Conservation (phyloP, 1,140 invertebrate genomes). For the Drosophila hydei region DNA sequence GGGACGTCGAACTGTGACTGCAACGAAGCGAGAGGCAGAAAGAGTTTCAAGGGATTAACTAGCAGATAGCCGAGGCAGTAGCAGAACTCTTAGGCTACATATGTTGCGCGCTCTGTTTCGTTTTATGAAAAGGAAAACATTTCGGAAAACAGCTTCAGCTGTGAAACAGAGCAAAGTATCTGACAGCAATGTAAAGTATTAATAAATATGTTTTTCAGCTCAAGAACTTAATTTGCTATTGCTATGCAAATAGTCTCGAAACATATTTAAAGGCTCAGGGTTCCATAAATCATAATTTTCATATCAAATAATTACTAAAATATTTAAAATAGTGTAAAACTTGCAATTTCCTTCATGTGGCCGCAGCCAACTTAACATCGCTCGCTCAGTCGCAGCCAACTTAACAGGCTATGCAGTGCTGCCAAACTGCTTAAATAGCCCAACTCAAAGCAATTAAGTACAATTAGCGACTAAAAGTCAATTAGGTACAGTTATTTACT, state of each 20-base stretch:
- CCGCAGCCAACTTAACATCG: background rate
- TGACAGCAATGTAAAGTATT: background rate
- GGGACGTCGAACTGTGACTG: constrained; percentile 24
- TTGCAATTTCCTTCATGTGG: too few relatives aligned
- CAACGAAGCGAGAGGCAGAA: constrained; percentile 11
- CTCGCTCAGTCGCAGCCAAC: background rate
- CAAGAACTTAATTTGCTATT: too few relatives aligned
- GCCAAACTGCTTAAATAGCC: background rate
- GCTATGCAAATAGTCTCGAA: too few relatives aligned
- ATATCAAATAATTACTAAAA: too few relatives aligned
- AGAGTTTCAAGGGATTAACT: constrained; percentile 26
- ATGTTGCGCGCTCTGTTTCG: constrained; percentile 10
- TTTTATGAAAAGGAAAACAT: background rate
- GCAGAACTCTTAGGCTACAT: constrained; percentile 1
- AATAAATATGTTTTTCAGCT: background rate
- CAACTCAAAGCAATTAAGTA: too few relatives aligned
- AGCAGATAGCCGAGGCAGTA: background rate
- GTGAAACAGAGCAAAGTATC: background rate
- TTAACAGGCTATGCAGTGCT: background rate
- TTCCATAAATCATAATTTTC: too few relatives aligned
- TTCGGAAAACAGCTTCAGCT: background rate
- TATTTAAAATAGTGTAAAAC: too few relatives aligned
- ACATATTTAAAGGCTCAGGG: too few relatives aligned
- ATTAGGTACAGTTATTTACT: too few relatives aligned
- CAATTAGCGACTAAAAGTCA: too few relatives aligned